Conservation (phyloP, 2,113 vertebrate genomes). For the Oxygymnocypris stewartii region DNA sequence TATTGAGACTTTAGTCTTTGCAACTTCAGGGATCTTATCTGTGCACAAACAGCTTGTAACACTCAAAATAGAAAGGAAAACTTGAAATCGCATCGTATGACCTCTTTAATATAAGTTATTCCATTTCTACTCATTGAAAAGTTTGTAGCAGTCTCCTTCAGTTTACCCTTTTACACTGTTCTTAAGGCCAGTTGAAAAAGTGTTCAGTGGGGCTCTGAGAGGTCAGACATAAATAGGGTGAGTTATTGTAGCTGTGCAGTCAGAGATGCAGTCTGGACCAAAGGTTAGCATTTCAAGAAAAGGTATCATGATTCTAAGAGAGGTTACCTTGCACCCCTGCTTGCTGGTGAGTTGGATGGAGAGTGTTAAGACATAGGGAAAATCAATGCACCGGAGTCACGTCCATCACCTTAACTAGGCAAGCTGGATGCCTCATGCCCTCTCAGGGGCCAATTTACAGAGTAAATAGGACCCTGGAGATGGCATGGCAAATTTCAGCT, state of each 20-base stretch:
- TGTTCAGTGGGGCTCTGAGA: slow-evolving; percentile 1
- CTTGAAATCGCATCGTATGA: too few species aligned
- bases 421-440: slow-evolving; percentile 59
- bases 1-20: too few species aligned
- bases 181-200: slow-evolving; percentile 35
- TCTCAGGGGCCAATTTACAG: slow-evolving; percentile 79
- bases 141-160: slow-evolving; percentile 9
- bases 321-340: slow-evolving; percentile 38
- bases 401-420: slow-evolving; percentile 80
- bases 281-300: slow-evolving; percentile 28
- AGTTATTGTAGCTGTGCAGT: slow-evolving; percentile 29
- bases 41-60: too few species aligned
- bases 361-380: slow-evolving; percentile 62
- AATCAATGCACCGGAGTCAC: slow-evolving; percentile 75
- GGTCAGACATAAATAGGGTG: background rate
- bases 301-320: slow-evolving; percentile 28
- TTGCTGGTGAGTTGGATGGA: slow-evolving; percentile 40
- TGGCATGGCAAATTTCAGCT: slow-evolving; percentile 47
- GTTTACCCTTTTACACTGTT: slow-evolving; percentile 13
- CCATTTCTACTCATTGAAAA: background rate
- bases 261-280: slow-evolving; percentile 31
- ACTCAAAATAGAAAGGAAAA: too few species aligned
- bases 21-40: too few species aligned
- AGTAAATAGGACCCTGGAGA: slow-evolving; percentile 67
- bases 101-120: background rate